Evolutionary conservation across 37 sponge, comb jelly and placozoan species (phyloP).

Genomic region (Mnemiopsis leidyi): DNA sequence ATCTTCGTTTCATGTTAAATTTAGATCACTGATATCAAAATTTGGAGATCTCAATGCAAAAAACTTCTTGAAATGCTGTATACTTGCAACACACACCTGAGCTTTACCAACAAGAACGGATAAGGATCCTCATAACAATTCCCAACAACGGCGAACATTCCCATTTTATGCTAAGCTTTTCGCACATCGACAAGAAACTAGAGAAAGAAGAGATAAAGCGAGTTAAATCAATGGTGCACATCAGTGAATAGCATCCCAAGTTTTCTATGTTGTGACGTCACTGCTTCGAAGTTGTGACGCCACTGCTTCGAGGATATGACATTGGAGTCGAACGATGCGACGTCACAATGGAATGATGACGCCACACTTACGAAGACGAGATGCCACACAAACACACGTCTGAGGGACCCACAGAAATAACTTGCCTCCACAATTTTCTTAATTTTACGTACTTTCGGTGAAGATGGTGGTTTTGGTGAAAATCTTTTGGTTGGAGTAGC

Average conservation of each 20-base stretch:
- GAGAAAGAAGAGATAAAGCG: not conserved
- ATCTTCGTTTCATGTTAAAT: too few species aligned
- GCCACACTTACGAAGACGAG: not conserved
- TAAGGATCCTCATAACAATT: too few species aligned
- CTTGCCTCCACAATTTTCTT: not conserved
- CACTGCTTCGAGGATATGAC: not conserved
- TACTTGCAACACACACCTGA: too few species aligned
- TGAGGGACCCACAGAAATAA: not conserved
- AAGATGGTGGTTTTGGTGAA: not conserved
- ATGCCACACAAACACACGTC: not conserved
- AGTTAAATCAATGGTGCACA: not conserved
- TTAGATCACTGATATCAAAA: too few species aligned
- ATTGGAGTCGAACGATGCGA: not conserved
- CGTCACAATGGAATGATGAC: not conserved
- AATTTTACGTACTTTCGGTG: not conserved
- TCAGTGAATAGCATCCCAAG: not conserved
- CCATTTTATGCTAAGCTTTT: too few species aligned
- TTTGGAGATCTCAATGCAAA: too few species aligned
- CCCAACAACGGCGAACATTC: too few species aligned
- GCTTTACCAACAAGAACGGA: too few species aligned
- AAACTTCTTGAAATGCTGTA: too few species aligned
- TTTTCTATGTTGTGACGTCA: not conserved
- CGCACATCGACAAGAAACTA: not conserved
- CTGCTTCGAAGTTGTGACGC: not conserved
- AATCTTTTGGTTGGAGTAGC: constrained; percentile 1